Percentiles rank a stretch among this genome's conserved stretches.
These are phyloP conservation scores for Dioctria rufipes DNA, from an alignment of 2,888 invertebrate genomes.

Conservation along the genomic window DNA sequence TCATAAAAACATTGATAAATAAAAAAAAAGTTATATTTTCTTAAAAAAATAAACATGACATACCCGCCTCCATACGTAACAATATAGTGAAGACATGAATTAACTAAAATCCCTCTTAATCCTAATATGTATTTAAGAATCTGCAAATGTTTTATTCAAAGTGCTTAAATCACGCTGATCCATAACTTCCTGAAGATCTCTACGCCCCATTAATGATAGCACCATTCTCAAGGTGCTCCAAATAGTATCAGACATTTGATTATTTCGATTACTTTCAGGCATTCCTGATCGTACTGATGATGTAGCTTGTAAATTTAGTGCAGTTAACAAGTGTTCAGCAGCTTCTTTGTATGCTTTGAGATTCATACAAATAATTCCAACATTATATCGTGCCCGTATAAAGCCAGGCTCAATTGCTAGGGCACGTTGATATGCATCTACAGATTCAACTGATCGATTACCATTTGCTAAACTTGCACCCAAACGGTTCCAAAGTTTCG, in stretches of 20 bases:
- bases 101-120: background rate
- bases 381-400: slow-evolving; percentile 96
- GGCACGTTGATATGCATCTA: slow-evolving; percentile 95
- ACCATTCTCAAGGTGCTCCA: slow-evolving; percentile 95
- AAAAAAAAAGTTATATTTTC: slow-evolving; percentile 1
- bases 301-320: slow-evolving; percentile 90
- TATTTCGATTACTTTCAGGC: slow-evolving; percentile 73
- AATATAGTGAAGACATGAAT: background rate
- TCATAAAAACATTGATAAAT: background rate
- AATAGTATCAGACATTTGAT: slow-evolving; percentile 90
- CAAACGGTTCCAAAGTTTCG: slow-evolving; percentile 95
- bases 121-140: slow-evolving; percentile 3
- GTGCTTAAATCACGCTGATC: slow-evolving; percentile 76
- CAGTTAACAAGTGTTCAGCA: slow-evolving; percentile 94
- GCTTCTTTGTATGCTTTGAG: slow-evolving; percentile 95
- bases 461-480: slow-evolving; percentile 98
- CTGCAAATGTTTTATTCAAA: slow-evolving; percentile 43
- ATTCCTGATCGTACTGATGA: slow-evolving; percentile 73
- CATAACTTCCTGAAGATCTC: slow-evolving; percentile 76
- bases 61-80: background rate
- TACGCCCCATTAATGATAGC: slow-evolving; percentile 83
- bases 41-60: background rate
- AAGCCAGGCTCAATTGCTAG: slow-evolving; percentile 94
- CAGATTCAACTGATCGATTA: slow-evolving; percentile 94
- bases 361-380: slow-evolving; percentile 98